phyloP scores from a whole-genome alignment of 2,888 invertebrate genomes.

The Dichetophora obliterata region DNA sequence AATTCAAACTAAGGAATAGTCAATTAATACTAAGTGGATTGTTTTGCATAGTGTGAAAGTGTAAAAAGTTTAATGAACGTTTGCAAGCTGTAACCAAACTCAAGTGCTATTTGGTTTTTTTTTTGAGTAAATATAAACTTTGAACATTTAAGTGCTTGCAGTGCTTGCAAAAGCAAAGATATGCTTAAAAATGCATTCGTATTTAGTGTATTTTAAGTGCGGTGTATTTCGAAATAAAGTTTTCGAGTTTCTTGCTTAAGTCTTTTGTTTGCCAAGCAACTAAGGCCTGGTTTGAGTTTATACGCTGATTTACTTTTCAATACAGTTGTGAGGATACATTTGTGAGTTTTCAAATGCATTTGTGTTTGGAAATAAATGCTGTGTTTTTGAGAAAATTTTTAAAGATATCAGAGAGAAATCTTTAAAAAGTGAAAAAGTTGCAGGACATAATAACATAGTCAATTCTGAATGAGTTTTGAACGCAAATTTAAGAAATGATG shows the following conservation, averaged over 20 bases:
- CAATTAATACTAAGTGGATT: not conserved
- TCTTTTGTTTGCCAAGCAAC: constrained; percentile 39
- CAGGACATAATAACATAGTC: no score
- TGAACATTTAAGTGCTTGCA: constrained; percentile 13
- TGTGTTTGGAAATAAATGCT: no score
- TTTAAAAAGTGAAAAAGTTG: no score
- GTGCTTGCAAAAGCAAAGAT: not conserved
- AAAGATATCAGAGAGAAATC: no score
- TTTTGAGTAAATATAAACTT: constrained; percentile 22
- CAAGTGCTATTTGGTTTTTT: constrained; percentile 10
- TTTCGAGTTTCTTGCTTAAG: constrained; percentile 48
- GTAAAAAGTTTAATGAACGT: not conserved
- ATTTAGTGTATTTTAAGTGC: no score
- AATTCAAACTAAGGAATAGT: no score
- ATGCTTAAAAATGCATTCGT: constrained; percentile 20
- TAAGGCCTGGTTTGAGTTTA: not conserved
- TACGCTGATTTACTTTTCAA: no score
- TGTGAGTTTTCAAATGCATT: no score
- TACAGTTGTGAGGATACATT: no score
- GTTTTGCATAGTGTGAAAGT: not conserved
- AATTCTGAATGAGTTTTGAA: no score
- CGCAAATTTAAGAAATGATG: no score
- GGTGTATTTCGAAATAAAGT: not conserved
- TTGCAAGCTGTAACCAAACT: not conserved
- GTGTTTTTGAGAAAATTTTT: no score